Evolutionary conservation across 2,888 invertebrate species (phyloP), one percentile per base, ranked within the genome.

Genomic region (Oxycera nigricornis): DNA sequence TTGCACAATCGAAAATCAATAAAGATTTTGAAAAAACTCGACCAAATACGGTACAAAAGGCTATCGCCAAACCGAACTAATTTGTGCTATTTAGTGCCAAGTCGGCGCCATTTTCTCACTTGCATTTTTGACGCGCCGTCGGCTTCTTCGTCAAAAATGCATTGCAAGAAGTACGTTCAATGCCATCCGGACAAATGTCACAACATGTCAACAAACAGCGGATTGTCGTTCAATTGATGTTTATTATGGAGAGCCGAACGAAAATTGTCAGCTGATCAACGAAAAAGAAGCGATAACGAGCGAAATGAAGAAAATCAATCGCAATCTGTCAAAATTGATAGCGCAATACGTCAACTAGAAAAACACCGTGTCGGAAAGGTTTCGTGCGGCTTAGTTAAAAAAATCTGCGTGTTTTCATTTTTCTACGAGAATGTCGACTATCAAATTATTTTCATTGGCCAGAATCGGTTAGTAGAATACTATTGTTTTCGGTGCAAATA

Each of bases 401-500:
- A n/a, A n/a, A n/a, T n/a, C n/a, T n/a, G n/a, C n/a, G n/a, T n/a
- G 46, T n/a, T 46, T 46, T 46, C 14, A 46, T 46, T 46, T 14
- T 46, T 46, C 9, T 39, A 26, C n/a, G 24, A 74, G 4, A 24
- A 79, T 79, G 78, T 72, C 77, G 11, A 75, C 82, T 70, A 79
- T 84, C 77, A 82, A 80, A 76, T 78, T 85, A 75, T 84, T 82
- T 61, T 80, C 79, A 52, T 79, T 81, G 67, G 79, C 82, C 65
- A 81, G 81, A 78, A 80, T 81, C 79, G 85, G 84, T 84, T 80
- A 81, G 76, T 41, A 61, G 24, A 77, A 79, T 20, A 35, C n/a
- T 24, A 35, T 57, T 55, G 67, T 30, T 26, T 17, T 20, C 41
- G n/a, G 17, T n/a, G 2, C 41, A 59, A 41, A 22, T 24, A 22